Base-by-base conservation (phyloP, 23 tunicate species). In the Clavelina lepadiformis region DNA sequence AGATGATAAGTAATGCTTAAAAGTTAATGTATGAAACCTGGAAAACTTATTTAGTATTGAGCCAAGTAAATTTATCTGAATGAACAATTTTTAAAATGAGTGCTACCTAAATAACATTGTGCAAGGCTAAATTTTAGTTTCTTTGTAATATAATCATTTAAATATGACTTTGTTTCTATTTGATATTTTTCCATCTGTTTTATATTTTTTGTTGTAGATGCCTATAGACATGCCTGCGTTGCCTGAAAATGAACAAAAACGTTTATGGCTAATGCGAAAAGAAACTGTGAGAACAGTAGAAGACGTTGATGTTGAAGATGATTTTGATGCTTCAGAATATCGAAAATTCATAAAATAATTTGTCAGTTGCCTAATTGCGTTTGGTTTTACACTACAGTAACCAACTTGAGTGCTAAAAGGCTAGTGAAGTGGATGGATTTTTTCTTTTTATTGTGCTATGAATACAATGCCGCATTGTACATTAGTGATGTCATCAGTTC, bases 211-310 rank as follows among this genome's bases (percentile, higher is more conserved):
- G 24, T 55, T 53, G 33, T 54, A 77, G 79, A 26, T 86, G 64
- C 95, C 95, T 28, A 36, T 86, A 3, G 95, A 86, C 33, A 51
- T 86, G 35, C 24, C 60, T 25, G 21, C 35, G 27, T 64, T 86
- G 6, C 57, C 60, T 65, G 80, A 86, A 8, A n/a, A 52, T 5
- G 85, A 86, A 51, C 58, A 74, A 41, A 72, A 61, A 33, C 58
- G 65, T n/a, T n/a, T 78, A 34, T 86, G 95, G 95, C 54, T 86
- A 23, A 49, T 64, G 38, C 63, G 95, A 33, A 82, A 72, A 50
- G 33, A 38, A 41, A 72, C 46, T 37, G 46, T 63, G 6, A 63
- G 51, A 24, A 57, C 28, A 0, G 25, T 58, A 8, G 68, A 65
- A 30, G 80, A 71, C n/a, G 61, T 31, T 21, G 38, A 33, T 3